Evolutionary conservation across 2,888 invertebrate genomes (phyloP), one percentile per base, ranked within the genome.

Genomic region (Labia minor): DNA sequence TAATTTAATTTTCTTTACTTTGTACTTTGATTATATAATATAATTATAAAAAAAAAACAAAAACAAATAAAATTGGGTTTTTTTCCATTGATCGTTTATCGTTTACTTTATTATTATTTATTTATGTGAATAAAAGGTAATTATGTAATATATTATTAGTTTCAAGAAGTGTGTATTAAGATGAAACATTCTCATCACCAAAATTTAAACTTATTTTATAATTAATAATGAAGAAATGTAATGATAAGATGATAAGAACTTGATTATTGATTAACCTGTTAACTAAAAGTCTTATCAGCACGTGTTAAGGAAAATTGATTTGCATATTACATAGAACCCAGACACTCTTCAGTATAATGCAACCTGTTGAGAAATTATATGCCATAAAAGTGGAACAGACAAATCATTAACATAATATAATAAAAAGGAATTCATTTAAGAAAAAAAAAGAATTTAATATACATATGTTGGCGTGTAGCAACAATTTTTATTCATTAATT

Each of bases 201-300:
- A 8, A 26, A 26, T 8, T 26, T 26, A 26, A n/a, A n/a, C n/a
- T 26, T 26, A 8, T 26, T 26, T 26, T 6, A 26, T 26, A 26
- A 26, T 26, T 26, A 26, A 26, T 26, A 26, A 26, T 26, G 26
- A 26, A 26, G 26, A 49, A 11, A n/a, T 49, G 49, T 49, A 49
- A 49, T 49, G 16, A 49, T n/a, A n/a, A 8, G 26, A 26, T 26
- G 26, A 49, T n/a, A 49, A 49, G 49, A n/a, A 49, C n/a, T 49
- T 49, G 49, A 49, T 49, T 49, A 49, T 49, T 49, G 49, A 49
- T 49, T 49, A 49, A 49, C 49, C 49, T 49, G 49, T 49, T 49
- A 49, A 8, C 49, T 14, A 14, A n/a, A n/a, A 49, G 49, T 49
- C 49, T 49, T 49, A 49, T 49, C 49, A 49, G 49, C 49, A 49